Evolutionary conservation across 2,888 invertebrate genomes (phyloP).

Genomic region (Harpagoxenus sublaevis): DNA sequence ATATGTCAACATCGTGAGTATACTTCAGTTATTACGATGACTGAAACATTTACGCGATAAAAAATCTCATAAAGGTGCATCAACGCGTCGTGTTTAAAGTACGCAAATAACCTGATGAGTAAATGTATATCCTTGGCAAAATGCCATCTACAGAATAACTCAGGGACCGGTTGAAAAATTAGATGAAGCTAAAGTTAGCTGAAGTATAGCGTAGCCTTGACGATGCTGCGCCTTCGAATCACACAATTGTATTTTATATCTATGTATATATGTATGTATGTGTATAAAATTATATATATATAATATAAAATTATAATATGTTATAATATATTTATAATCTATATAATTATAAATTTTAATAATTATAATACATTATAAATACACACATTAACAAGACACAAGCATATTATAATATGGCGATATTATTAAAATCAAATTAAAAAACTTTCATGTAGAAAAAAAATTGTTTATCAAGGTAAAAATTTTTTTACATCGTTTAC

Average conservation of each 20-base stretch:
- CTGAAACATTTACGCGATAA: constrained; percentile 32
- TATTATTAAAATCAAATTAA: not conserved
- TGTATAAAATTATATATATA: not conserved
- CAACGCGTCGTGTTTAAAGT: constrained; percentile 65
- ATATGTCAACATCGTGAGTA: constrained; percentile 45
- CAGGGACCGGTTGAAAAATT: constrained; percentile 78
- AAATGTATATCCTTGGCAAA: constrained; percentile 72
- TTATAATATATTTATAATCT: no score
- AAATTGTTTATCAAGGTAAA: not conserved
- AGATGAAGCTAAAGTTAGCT: constrained; percentile 80
- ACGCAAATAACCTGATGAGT: constrained; percentile 71
- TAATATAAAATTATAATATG: no score
- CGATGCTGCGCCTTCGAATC: constrained; percentile 68
- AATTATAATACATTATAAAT: not conserved
- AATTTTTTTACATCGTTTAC: not conserved
- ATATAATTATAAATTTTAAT: no score
- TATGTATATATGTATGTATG: not conserved
- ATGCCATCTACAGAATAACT: constrained; percentile 77
- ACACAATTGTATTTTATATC: not conserved
- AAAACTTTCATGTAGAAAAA: not conserved
- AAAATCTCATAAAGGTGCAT: constrained; percentile 47
- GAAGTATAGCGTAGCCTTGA: constrained; percentile 74
- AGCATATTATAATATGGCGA: not conserved
- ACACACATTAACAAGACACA: not conserved
- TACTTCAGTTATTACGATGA: constrained; percentile 14